These are phyloP conservation scores for Drosophila mulleri DNA, from an alignment of 2,888 invertebrate species.

Conservation along the genomic window DNA sequence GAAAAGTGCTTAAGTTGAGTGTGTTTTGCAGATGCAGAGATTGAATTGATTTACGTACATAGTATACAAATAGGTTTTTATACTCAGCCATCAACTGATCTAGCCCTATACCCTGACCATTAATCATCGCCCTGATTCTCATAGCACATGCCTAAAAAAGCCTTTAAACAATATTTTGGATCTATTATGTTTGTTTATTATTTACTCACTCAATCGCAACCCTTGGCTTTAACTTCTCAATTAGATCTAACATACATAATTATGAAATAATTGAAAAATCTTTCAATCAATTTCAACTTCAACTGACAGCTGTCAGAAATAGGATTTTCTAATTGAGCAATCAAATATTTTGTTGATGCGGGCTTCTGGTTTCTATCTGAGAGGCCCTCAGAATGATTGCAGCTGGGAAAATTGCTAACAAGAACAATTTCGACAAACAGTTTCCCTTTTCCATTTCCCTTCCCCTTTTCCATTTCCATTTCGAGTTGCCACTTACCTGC, in stretches of 20 bases:
- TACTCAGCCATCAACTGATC: not conserved
- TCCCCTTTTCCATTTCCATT: not conserved
- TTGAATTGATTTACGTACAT: not conserved
- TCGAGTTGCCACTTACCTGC: slow-evolving; percentile 82
- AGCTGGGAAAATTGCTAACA: not conserved
- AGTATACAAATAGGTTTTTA: not conserved
- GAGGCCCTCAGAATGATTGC: not conserved
- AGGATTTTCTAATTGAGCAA: slow-evolving; percentile 24
- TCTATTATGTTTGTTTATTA: not conserved
- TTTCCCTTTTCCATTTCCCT: not conserved
- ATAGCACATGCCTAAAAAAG: not conserved
- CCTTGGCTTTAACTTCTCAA: slow-evolving; percentile 8
- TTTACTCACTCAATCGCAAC: slow-evolving; percentile 1
- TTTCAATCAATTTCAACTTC: slow-evolving; percentile 47
- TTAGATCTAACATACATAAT: slow-evolving; percentile 29
- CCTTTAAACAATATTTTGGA: not conserved
- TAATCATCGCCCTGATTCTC: not conserved
- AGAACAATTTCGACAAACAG: not conserved
- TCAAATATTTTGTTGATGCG: slow-evolving; percentile 32
- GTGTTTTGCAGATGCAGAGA: not conserved
- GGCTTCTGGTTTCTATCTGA: slow-evolving; percentile 48
- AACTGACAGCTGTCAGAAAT: slow-evolving; percentile 68
- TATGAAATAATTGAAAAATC: slow-evolving; percentile 22
- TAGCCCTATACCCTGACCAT: not conserved
- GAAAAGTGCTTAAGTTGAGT: not conserved